These are phyloP conservation scores for Nysson spinosus DNA, from an alignment of 2,888 invertebrate genomes.

Conservation along the genomic window DNA sequence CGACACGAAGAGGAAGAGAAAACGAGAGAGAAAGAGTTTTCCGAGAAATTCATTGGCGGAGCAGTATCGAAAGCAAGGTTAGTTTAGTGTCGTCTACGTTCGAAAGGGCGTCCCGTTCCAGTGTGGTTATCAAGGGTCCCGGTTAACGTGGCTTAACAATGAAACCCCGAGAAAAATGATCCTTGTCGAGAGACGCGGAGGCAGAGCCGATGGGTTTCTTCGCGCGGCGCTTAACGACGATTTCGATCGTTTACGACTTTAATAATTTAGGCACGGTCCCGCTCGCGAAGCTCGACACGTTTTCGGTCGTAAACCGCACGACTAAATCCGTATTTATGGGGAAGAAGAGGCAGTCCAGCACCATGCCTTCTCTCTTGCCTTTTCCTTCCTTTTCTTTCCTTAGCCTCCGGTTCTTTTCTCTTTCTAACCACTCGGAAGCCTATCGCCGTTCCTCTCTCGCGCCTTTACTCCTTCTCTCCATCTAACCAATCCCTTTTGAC, in stretches of 20 bases:
- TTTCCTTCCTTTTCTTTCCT: slow-evolving; percentile 21
- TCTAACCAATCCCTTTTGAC: too few relatives aligned
- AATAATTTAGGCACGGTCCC: slow-evolving; percentile 76
- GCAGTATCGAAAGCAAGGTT: slow-evolving; percentile 28
- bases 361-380: slow-evolving; percentile 38
- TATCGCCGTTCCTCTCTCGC: neutral
- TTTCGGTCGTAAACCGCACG: slow-evolving; percentile 76
- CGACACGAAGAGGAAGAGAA: too few relatives aligned
- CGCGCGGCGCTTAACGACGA: slow-evolving; percentile 75
- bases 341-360: slow-evolving; percentile 67
- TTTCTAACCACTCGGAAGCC: too few relatives aligned
- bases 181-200: slow-evolving; percentile 52
- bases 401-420: slow-evolving; percentile 4
- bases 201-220: slow-evolving; percentile 64
- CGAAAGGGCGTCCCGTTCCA: slow-evolving; percentile 15
- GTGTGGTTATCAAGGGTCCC: slow-evolving; percentile 17
- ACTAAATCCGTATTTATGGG: slow-evolving; percentile 77
- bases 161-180: slow-evolving; percentile 57
- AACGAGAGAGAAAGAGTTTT: too few relatives aligned
- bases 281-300: slow-evolving; percentile 76
- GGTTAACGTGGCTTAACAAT: slow-evolving; percentile 51
- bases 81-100: slow-evolving; percentile 43
- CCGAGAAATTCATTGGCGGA: slow-evolving; percentile 25
- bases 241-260: slow-evolving; percentile 77
- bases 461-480: slow-evolving; percentile 12